Conservation (phyloP, 2,797 vertebrate genomes). For the Phrynocephalus forsythii region DNA sequence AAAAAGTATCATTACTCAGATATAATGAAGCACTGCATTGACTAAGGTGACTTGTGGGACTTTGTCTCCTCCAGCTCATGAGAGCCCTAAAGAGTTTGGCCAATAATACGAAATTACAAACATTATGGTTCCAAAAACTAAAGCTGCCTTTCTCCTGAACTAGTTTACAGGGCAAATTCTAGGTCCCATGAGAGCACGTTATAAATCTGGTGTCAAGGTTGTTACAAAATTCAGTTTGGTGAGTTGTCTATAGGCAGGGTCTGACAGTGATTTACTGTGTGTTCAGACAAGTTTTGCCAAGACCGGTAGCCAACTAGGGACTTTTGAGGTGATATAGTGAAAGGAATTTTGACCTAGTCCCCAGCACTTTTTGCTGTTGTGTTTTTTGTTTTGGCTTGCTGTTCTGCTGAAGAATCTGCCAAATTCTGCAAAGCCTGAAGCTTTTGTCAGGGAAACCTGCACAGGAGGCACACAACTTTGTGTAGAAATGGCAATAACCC, state of each 20-base stretch:
- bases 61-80: not conserved
- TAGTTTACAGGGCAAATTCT: not conserved
- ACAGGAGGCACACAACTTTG: too few species aligned
- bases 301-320: not conserved
- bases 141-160: too few species aligned
- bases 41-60: not conserved
- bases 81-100: not conserved
- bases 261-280: not conserved
- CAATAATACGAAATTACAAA: not conserved
- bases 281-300: not conserved
- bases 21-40: constrained; percentile 31
- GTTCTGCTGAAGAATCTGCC: too few species aligned
- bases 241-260: not conserved
- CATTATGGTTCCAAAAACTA: not conserved
- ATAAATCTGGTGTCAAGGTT: not conserved
- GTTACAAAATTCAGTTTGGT: too few species aligned
- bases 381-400: too few species aligned
- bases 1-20: constrained; percentile 35
- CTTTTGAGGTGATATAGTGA: not conserved
- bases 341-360: not conserved
- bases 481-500: too few species aligned
- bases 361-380: too few species aligned
- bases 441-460: too few species aligned
- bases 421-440: too few species aligned
- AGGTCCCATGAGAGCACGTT: not conserved